A percentile compares a stretch with the other conserved stretches of the same genome.
Evolutionary conservation across 2,113 vertebrate species (phyloP).

Genomic region (Cynoglossus semilaevis): DNA sequence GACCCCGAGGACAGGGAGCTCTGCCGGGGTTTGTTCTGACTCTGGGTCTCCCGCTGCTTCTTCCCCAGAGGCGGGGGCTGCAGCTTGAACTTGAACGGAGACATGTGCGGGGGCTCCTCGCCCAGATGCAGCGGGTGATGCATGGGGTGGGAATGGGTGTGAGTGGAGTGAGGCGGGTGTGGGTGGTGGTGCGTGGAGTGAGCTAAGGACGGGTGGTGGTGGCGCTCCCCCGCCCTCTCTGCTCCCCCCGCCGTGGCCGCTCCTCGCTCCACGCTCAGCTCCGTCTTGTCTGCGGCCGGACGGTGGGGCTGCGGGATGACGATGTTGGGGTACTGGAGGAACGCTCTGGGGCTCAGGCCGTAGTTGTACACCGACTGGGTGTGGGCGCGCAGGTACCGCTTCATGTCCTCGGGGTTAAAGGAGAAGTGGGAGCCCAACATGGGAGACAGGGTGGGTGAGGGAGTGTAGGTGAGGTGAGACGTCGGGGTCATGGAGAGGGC

Average conservation of each 20-base stretch:
- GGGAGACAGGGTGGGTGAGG: slow-evolving; percentile 87
- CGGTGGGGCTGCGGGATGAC: slow-evolving; percentile 87
- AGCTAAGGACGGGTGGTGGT: slow-evolving; percentile 59
- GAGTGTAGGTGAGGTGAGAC: slow-evolving; percentile 86
- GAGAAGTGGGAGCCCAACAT: slow-evolving; percentile 90
- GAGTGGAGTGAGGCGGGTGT: slow-evolving; percentile 61
- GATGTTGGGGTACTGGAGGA: slow-evolving; percentile 89
- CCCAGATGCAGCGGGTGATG: slow-evolving; percentile 72
- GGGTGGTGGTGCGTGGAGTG: slow-evolving; percentile 63
- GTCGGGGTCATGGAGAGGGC: slow-evolving; percentile 86
- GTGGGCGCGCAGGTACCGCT: slow-evolving; percentile 90
- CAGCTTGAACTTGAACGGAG: slow-evolving; percentile 90
- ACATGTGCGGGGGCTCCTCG: slow-evolving; percentile 75
- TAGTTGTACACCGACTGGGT: slow-evolving; percentile 92
- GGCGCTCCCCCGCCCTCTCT: slow-evolving; percentile 59
- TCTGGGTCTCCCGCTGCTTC: slow-evolving; percentile 79
- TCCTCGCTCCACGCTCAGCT: slow-evolving; percentile 56
- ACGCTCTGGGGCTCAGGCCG: slow-evolving; percentile 89
- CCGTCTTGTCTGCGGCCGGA: slow-evolving; percentile 69
- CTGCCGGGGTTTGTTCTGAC: slow-evolving; percentile 58
- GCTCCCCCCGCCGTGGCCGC: slow-evolving; percentile 37
- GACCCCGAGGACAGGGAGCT: slow-evolving; percentile 73
- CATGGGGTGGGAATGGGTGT: slow-evolving; percentile 62
- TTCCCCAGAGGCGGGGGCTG: slow-evolving; percentile 86
- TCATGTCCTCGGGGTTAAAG: slow-evolving; percentile 92